A percentile compares a stretch with the other conserved stretches of the same genome.
These are phyloP conservation scores for Endotricha flammealis DNA, from an alignment of 2,888 invertebrate species.

Conservation along the genomic window DNA sequence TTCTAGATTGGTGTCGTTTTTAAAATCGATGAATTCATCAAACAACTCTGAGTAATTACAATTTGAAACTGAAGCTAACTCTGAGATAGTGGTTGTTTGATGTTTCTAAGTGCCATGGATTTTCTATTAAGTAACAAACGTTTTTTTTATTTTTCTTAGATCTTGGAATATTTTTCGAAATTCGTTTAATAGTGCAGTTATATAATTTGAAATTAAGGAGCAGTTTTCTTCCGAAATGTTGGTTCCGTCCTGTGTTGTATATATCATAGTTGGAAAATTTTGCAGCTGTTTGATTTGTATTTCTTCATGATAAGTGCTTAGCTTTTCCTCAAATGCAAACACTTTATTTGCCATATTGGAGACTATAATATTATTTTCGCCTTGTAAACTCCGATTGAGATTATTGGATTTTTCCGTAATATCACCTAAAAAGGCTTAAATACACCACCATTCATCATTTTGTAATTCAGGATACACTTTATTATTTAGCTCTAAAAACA, in stretches of 20 bases:
- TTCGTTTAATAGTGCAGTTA: constrained; percentile 13
- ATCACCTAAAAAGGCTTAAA: constrained; percentile 16
- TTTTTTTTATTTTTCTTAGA: constrained; percentile 12
- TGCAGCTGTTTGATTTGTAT: constrained; percentile 14
- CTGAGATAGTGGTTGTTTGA: constrained; percentile 10
- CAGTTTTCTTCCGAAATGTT: constrained; percentile 11
- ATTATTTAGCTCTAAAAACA: constrained; percentile 12
- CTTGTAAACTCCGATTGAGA: constrained; percentile 17
- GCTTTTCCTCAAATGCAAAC: constrained; percentile 12
- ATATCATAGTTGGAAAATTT: constrained; percentile 13
- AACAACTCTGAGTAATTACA: constrained; percentile 14
- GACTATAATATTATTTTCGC: constrained; percentile 14
- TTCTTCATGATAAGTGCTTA: constrained; percentile 12
- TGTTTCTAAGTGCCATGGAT: constrained; percentile 12
- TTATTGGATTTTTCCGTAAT: constrained; percentile 16
- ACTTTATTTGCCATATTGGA: constrained; percentile 13
- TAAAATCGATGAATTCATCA: constrained; percentile 14
- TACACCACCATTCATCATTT: constrained; percentile 14
- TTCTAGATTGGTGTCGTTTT: constrained; percentile 17
- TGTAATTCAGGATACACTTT: constrained; percentile 13
- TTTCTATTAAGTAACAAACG: constrained; percentile 11
- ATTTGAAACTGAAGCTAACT: constrained; percentile 12
- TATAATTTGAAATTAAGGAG: constrained; percentile 12
- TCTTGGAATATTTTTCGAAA: constrained; percentile 15
- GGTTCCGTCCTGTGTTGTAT: constrained; percentile 7